A percentile compares a stretch with the other conserved stretches of the same genome.
These are phyloP conservation scores for Conus betulinus DNA, from an alignment of 1,140 invertebrate genomes.

Conservation along the genomic window DNA sequence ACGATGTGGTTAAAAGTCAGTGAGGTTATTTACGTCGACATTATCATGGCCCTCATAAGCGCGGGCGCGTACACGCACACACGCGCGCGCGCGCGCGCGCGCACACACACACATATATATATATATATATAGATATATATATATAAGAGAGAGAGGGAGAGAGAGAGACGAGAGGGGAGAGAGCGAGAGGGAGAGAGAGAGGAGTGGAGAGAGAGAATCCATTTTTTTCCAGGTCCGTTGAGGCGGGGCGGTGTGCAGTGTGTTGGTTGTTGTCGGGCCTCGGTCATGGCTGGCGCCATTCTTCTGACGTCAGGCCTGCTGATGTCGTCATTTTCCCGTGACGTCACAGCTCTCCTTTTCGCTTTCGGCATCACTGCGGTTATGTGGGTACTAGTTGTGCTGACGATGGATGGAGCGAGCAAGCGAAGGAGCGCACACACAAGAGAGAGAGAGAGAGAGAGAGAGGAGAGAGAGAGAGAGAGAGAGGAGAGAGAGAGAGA, in stretches of 20 bases:
- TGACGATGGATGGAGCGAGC: too few relatives aligned
- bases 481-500: not conserved
- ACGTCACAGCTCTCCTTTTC: not conserved
- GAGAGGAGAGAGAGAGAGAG: too few relatives aligned
- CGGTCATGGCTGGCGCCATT: slow-evolving; percentile 26
- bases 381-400: not conserved
- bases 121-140: too few relatives aligned
- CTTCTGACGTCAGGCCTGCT: slow-evolving; percentile 23
- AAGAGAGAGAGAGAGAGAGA: not conserved
- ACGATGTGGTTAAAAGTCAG: too few relatives aligned
- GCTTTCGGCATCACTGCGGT: slow-evolving; percentile 33
- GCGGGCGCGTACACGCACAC: not conserved
- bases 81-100: not conserved
- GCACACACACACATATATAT: too few relatives aligned
- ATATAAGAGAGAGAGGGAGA: too few relatives aligned
- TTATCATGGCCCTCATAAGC: not conserved
- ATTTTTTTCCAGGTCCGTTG: not conserved
- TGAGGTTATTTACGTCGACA: too few relatives aligned
- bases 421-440: too few relatives aligned
- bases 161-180: too few relatives aligned
- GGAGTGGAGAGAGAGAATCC: too few relatives aligned
- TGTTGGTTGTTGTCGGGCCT: slow-evolving; percentile 30
- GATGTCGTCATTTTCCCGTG: slow-evolving; percentile 10
- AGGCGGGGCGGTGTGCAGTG: not conserved
- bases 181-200: too few relatives aligned